A percentile compares a stretch with the other conserved stretches of the same genome.
Evolutionary conservation across 2,113 vertebrate genomes (phyloP).

Genomic region (Phodopus roborovskii): DNA sequence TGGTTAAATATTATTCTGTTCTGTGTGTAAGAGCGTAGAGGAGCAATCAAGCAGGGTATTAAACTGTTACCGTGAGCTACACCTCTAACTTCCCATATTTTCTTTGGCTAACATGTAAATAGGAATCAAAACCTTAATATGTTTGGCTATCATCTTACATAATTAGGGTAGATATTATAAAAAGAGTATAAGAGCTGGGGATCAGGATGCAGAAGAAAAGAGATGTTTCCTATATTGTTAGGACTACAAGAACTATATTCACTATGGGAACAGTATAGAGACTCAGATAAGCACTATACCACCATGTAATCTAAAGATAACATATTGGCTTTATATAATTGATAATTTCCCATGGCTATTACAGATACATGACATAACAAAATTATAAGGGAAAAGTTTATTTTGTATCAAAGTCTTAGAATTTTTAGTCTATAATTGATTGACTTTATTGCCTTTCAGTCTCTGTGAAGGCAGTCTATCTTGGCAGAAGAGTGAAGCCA

Average conservation of each 20-base stretch:
- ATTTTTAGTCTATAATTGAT: background rate
- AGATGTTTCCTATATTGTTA: background rate
- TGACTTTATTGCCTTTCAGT: background rate
- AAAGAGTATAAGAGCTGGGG: background rate
- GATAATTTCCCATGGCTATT: background rate
- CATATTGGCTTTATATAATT: background rate
- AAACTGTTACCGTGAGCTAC: fast-evolving
- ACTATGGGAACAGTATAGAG: background rate
- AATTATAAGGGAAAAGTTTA: background rate
- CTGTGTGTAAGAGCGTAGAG: background rate
- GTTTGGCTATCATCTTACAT: background rate
- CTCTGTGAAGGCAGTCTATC: no score
- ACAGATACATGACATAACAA: background rate
- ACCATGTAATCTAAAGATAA: background rate
- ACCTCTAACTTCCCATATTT: background rate
- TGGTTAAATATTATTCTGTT: background rate
- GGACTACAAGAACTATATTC: background rate
- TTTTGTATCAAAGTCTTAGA: no score
- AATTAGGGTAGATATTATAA: background rate
- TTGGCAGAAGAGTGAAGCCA: background rate
- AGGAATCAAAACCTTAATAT: background rate
- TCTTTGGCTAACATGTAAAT: background rate
- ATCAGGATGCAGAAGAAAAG: no score
- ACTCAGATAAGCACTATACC: no score
- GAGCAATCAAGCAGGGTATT: background rate